Evolutionary conservation across 2,888 invertebrate species (phyloP), one percentile per base, ranked within the genome.

Genomic region (Parnassius glacialis): DNA sequence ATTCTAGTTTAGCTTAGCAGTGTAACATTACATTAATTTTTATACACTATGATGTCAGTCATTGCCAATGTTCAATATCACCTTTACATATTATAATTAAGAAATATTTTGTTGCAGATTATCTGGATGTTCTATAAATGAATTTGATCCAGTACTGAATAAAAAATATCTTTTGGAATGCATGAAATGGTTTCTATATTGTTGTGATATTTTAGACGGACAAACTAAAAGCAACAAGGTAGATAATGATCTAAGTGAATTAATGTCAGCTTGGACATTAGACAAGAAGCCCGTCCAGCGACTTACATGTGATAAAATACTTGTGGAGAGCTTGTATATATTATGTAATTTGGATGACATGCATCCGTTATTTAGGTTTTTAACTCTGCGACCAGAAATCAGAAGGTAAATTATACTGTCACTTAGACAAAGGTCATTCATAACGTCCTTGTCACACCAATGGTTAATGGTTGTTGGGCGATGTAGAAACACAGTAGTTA

Each of bases 61-160:
- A 34, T 34, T 34, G 34, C 5, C 34, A 1, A 34, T 34, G 34
- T 34, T 34, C 7, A 34, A 34, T 5, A 7, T 5, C 34, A 7
- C 7, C 34, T 34, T 34, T 34, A 34, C 7, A 7, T 34, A 34
- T 7, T 34, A 34, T 34, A 34, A 34, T 44, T 20, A 45, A 42
- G 11, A 43, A 43, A 34, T 48, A 16, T 48, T 48, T 59, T 53
- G 69, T 85, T 86, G 41, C 82, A 95, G 95, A 73, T 84, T 95
- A 67, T 94, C 94, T 75, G 92, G 92, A 64, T 88, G 92, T 69
- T 84, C 92, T 34, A 67, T 92, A 3, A 82, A 83, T 42, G 89
- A 92, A 61, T 96, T 93, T 81, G 95, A 96, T 78, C 93, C 94
- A 42, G 92, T 93, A 55, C 92, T 96, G 7, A 96, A 97, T 73